Percentiles rank a stretch among this genome's conserved stretches.
These are phyloP conservation scores for Cassiopea xamachana DNA, from an alignment of 30 jellyfish, hydroid and myxozoan genomes.

Conservation along the genomic window DNA sequence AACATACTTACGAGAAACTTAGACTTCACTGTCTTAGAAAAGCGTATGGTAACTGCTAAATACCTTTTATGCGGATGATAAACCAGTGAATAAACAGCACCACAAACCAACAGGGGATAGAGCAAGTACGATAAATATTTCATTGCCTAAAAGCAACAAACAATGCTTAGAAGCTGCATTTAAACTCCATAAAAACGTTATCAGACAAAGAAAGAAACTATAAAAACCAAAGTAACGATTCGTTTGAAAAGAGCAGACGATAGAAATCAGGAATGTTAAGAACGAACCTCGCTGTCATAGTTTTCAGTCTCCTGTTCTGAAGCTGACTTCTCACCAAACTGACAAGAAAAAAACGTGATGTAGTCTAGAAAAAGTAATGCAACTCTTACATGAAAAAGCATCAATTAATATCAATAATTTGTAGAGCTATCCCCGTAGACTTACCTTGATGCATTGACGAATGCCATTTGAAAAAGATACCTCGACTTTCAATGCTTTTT, in stretches of 20 bases:
- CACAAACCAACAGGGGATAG: constrained; percentile 87
- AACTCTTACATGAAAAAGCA: too few species aligned
- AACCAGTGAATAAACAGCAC: constrained; percentile 88
- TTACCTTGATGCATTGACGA: constrained; percentile 75
- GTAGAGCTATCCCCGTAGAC: not conserved
- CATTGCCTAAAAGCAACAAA: constrained; percentile 85
- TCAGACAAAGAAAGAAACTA: too few species aligned
- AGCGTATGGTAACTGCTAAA: too few species aligned
- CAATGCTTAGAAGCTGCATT: not conserved
- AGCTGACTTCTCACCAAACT: constrained; percentile 91
- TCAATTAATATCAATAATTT: too few species aligned
- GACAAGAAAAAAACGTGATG: not conserved
- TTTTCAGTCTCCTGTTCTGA: constrained; percentile 88
- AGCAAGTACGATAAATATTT: constrained; percentile 87
- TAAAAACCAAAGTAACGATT: too few species aligned
- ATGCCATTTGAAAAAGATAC: constrained; percentile 66
- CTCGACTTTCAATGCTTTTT: constrained; percentile 83
- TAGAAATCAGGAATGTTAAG: not conserved
- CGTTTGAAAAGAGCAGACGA: too few species aligned
- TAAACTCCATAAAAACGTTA: not conserved
- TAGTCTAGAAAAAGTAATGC: too few species aligned
- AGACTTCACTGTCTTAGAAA: too few species aligned
- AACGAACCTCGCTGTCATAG: constrained; percentile 89
- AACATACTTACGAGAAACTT: too few species aligned
- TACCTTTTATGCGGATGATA: constrained; percentile 99